Conservation (phyloP, 2,113 vertebrate genomes). For the Thunnus maccoyii region DNA sequence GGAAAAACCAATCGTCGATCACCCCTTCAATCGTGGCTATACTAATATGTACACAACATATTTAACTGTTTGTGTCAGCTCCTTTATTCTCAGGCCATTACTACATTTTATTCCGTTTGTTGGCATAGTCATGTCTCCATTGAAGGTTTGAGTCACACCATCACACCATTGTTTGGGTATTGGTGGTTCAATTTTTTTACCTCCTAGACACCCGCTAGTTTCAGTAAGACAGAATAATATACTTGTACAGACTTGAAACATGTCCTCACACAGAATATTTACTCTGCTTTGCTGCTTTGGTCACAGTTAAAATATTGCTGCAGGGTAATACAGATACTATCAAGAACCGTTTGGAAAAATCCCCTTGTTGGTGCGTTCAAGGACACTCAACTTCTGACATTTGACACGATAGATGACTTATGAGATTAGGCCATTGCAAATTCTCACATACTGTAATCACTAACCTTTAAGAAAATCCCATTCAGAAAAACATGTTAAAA, state of each 20-base stretch:
- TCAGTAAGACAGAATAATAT: neutral
- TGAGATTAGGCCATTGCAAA: slow-evolving; percentile 2
- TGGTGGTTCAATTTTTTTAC: neutral
- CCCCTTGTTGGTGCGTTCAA: neutral
- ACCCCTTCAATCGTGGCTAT: too few relatives aligned
- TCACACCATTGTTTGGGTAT: too few relatives aligned
- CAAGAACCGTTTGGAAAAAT: neutral
- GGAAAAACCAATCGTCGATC: too few relatives aligned
- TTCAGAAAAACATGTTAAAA: neutral
- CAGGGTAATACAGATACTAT: neutral
- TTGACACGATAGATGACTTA: neutral
- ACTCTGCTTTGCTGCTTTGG: neutral
- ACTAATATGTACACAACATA: too few relatives aligned
- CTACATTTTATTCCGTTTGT: too few relatives aligned
- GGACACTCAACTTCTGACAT: neutral
- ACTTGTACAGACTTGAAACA: slow-evolving; percentile 20
- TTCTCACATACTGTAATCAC: neutral
- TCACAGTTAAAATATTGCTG: slow-evolving; percentile 7
- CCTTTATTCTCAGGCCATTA: too few relatives aligned
- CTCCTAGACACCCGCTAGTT: slow-evolving; percentile 10
- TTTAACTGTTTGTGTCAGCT: too few relatives aligned
- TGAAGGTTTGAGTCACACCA: neutral
- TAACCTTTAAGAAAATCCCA: neutral
- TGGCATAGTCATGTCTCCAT: too few relatives aligned
- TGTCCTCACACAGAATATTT: slow-evolving; percentile 18